A percentile compares a stretch with the other conserved stretches of the same genome.
These are phyloP conservation scores for Macaca mulatta DNA, from an alignment of 2,113 vertebrate genomes.

Conservation along the genomic window DNA sequence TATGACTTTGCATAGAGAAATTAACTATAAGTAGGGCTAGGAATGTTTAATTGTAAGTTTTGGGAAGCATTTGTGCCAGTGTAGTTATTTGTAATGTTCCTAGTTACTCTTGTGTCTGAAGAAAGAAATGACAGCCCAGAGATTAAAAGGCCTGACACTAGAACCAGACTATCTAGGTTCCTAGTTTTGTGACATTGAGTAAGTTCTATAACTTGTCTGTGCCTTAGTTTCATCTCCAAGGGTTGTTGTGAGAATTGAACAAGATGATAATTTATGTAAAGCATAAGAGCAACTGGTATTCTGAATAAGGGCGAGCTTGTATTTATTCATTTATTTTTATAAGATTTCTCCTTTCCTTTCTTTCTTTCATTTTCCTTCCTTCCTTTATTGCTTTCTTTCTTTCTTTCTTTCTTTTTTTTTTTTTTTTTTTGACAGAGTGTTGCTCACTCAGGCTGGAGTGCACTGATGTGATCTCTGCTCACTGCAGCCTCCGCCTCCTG, in stretches of 20 bases:
- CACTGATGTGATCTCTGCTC: no score
- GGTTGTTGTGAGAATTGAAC: background rate
- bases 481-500: no score
- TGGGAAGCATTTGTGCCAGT: background rate
- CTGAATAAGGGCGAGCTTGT: no score
- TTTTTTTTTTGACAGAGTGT: no score
- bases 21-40: background rate
- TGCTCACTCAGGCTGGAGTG: no score
- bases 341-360: no score
- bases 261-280: background rate
- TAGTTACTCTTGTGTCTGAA: background rate
- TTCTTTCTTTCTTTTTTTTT: no score
- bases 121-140: background rate
- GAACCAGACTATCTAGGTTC: background rate
- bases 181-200: background rate
- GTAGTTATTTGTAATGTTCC: background rate
- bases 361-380: no score
- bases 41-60: background rate
- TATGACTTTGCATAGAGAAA: constrained; percentile 3
- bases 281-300: background rate
- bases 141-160: background rate
- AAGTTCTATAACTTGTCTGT: background rate
- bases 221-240: background rate
- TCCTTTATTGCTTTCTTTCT: no score
- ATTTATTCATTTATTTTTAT: background rate